These are phyloP conservation scores for Notodonta ziczac DNA, from an alignment of 2,888 invertebrate genomes.

Conservation along the genomic window DNA sequence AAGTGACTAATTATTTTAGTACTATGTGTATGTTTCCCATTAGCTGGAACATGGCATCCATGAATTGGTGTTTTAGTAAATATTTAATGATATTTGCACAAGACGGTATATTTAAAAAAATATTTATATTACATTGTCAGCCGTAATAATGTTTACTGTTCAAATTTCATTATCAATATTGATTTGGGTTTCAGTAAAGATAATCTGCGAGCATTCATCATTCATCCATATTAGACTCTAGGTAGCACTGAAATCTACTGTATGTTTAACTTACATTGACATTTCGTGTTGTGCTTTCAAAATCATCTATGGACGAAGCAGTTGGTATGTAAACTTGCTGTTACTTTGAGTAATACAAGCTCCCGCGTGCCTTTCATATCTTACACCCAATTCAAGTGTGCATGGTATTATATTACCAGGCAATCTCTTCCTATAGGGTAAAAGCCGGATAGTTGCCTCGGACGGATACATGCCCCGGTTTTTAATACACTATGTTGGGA, in stretches of 20 bases:
- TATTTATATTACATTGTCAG: background rate
- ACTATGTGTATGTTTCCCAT: background rate
- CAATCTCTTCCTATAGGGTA: background rate
- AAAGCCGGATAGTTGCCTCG: too few relatives aligned
- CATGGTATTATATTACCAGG: constrained; percentile 39
- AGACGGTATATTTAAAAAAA: background rate
- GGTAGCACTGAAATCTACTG: constrained; percentile 1
- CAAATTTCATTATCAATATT: background rate
- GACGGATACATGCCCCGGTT: too few relatives aligned
- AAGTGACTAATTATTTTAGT: background rate
- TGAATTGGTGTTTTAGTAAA: background rate
- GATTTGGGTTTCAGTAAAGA: background rate
- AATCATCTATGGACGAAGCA: constrained; percentile 74
- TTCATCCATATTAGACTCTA: background rate
- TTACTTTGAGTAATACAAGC: constrained; percentile 55
- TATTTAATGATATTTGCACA: background rate
- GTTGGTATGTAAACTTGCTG: constrained; percentile 77
- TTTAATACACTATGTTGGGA: too few relatives aligned
- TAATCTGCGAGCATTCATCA: background rate
- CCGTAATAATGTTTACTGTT: too few relatives aligned
- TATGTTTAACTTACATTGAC: constrained; percentile 58
- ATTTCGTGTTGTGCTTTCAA: constrained; percentile 73
- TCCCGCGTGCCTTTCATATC: constrained; percentile 39
- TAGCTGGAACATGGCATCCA: background rate
- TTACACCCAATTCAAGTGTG: constrained; percentile 40